A percentile compares a stretch with the other conserved stretches of the same genome.
phyloP scores from a whole-genome alignment of 2,888 invertebrate genomes.

The Pimpla rufipes region DNA sequence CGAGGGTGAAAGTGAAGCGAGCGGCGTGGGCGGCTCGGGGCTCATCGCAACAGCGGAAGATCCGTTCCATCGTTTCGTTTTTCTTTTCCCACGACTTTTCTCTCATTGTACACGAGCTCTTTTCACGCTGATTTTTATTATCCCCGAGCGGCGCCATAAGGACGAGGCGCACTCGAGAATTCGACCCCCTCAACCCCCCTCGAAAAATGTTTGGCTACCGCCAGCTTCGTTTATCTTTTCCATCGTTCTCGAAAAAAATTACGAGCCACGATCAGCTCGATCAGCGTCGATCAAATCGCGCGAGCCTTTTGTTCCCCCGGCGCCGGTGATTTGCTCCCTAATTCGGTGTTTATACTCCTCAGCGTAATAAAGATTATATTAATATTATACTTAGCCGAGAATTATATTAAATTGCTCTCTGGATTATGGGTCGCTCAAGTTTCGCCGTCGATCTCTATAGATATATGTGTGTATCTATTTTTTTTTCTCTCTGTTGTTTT shows the following conservation, averaged over 20 bases:
- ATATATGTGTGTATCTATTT: no score
- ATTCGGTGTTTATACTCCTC: no score
- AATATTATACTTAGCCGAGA: conserved; percentile 27
- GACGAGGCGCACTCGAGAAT: conserved; percentile 17
- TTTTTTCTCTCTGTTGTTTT: conserved; percentile 21
- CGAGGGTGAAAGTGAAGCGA: conserved; percentile 73
- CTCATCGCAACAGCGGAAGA: conserved; percentile 65
- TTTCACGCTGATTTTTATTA: conserved; percentile 46
- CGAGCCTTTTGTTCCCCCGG: background rate
- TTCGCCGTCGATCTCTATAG: background rate
- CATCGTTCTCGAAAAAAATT: background rate
- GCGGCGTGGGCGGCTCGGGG: conserved; percentile 55
- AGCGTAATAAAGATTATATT: conserved; percentile 11
- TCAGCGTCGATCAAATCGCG: background rate
- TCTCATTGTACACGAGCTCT: conserved; percentile 4
- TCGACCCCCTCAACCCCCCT: background rate
- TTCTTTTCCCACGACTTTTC: conserved; percentile 37
- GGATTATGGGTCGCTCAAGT: conserved; percentile 13
- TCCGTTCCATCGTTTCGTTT: conserved; percentile 39
- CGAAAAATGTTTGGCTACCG: conserved; percentile 20
- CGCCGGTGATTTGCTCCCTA: background rate
- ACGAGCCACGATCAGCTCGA: background rate
- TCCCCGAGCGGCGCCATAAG: background rate
- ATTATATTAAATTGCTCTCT: background rate
- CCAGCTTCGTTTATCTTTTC: background rate